phyloP scores from a whole-genome alignment of 2,797 vertebrate species.

The Calcarius lapponicus region DNA sequence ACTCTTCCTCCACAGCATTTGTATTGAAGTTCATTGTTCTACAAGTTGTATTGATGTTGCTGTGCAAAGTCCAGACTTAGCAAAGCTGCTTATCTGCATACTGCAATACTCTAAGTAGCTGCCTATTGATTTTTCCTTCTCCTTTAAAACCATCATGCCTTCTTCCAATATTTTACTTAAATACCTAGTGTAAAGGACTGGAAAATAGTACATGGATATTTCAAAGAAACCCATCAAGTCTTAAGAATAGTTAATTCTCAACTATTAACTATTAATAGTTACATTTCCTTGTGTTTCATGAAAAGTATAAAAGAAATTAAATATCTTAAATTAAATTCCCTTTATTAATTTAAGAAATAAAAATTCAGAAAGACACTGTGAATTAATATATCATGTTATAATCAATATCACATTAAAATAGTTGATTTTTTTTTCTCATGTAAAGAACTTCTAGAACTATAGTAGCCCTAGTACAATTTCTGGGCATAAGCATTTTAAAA shows the following conservation, averaged over 20 bases:
- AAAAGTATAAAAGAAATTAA: conserved; percentile 13
- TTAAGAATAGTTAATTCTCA: conserved; percentile 15
- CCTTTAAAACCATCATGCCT: conserved; percentile 23
- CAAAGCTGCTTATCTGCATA: conserved; percentile 60
- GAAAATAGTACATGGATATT: background rate
- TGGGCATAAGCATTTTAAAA: conserved; percentile 18
- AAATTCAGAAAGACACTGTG: background rate
- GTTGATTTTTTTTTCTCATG: background rate
- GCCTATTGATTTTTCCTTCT: conserved; percentile 65
- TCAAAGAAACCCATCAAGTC: background rate
- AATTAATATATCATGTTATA: background rate
- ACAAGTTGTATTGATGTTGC: conserved; percentile 35
- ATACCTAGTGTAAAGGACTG: background rate
- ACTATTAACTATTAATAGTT: too few relatives aligned
- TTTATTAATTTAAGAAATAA: conserved; percentile 1
- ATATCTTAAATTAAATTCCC: background rate
- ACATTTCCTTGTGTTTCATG: background rate
- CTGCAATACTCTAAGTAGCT: conserved; percentile 54
- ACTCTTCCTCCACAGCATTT: background rate
- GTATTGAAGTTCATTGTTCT: conserved; percentile 40
- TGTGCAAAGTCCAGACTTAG: conserved; percentile 26
- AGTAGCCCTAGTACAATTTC: background rate
- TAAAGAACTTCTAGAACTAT: background rate
- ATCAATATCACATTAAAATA: conserved; percentile 6
- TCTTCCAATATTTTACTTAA: conserved; percentile 10